Percentiles rank a stretch among this genome's conserved stretches.
Evolutionary conservation across 2,113 vertebrate genomes (phyloP).

Genomic region (Cyanoliseus patagonus): DNA sequence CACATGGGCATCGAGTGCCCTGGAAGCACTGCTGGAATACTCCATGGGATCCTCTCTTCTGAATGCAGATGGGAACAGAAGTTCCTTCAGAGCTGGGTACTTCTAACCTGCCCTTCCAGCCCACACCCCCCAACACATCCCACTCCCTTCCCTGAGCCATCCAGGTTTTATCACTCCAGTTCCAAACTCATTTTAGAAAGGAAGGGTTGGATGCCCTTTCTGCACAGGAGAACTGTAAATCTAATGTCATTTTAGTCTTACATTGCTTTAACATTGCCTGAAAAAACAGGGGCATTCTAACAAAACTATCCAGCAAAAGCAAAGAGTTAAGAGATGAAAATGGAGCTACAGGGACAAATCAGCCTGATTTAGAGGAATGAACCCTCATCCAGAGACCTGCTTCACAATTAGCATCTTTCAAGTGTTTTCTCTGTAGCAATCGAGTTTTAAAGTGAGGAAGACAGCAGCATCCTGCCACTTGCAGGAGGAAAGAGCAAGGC

Average conservation of each 20-base stretch:
- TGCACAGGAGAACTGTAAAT: background rate
- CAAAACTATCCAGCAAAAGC: background rate
- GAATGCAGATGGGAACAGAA: background rate
- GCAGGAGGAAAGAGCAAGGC: background rate
- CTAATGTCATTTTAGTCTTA: background rate
- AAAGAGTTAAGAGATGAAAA: background rate
- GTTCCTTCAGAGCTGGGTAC: background rate
- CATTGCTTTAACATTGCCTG: background rate
- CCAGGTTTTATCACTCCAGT: background rate
- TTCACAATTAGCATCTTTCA: background rate
- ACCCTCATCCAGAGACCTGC: background rate
- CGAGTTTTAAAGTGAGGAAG: background rate
- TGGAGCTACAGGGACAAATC: background rate
- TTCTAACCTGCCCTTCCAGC: background rate
- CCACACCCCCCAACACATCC: background rate
- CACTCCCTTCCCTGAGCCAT: background rate
- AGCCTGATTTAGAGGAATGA: background rate
- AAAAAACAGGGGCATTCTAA: background rate
- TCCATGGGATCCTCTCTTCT: background rate
- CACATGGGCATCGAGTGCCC: background rate
- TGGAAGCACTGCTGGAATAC: background rate
- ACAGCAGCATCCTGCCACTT: background rate
- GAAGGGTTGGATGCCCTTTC: constrained; percentile 8
- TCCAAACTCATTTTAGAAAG: constrained; percentile 37
- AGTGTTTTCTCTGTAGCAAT: background rate